phyloP scores from a whole-genome alignment of 2,113 vertebrate genomes.

The Bambusicola thoracicus region DNA sequence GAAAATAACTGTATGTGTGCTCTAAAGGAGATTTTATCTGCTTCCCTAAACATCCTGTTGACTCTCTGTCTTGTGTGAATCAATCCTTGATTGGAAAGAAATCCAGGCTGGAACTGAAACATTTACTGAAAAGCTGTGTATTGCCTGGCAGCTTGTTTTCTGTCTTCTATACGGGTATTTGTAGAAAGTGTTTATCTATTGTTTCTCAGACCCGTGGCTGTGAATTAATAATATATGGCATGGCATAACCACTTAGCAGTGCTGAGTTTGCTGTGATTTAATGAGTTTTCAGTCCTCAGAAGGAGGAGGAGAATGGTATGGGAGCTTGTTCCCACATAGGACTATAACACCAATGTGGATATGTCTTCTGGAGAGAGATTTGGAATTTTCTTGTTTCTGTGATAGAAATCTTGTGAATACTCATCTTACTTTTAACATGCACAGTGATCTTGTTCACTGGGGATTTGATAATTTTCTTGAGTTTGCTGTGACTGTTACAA shows the following conservation, averaged over 20 bases:
- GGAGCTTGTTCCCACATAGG: not conserved
- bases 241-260: not conserved
- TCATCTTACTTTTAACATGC: not conserved
- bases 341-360: not conserved
- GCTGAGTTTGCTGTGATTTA: not conserved
- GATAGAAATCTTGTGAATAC: accelerated
- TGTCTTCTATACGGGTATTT: not conserved
- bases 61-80: not conserved
- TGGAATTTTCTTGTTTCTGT: not conserved
- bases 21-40: constrained; percentile 42
- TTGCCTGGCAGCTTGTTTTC: not conserved
- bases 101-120: not conserved
- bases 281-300: not conserved
- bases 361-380: not conserved
- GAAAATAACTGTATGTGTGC: constrained; percentile 25
- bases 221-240: not conserved
- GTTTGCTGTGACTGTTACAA: not conserved
- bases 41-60: constrained; percentile 41
- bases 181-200: not conserved
- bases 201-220: not conserved
- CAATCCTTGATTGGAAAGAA: not conserved
- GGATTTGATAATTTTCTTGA: not conserved
- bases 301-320: not conserved
- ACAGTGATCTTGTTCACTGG: not conserved
- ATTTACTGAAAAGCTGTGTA: not conserved